A percentile compares a stretch with the other conserved stretches of the same genome.
Evolutionary conservation across 2,888 invertebrate genomes (phyloP).

Genomic region (Drosophila limbata): DNA sequence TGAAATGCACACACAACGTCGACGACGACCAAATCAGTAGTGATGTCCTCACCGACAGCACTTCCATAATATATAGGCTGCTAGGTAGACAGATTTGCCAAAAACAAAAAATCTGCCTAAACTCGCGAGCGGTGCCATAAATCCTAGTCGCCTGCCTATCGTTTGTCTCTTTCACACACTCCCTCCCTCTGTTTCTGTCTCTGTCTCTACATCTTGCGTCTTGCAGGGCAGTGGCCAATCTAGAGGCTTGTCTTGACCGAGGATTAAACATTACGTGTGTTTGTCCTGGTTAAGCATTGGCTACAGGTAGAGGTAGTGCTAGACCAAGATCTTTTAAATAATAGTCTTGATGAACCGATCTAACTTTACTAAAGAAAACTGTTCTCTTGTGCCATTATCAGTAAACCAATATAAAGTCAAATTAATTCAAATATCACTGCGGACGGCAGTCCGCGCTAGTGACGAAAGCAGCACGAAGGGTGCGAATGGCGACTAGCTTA

Average conservation of each 20-base stretch:
- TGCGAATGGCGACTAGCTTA: too few relatives aligned
- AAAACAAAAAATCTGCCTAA: constrained; percentile 72
- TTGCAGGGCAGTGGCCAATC: constrained; percentile 61
- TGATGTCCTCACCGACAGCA: constrained; percentile 49
- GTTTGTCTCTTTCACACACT: constrained; percentile 19
- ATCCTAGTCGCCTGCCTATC: constrained; percentile 46
- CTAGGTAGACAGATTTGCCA: constrained; percentile 64
- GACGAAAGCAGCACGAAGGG: too few relatives aligned
- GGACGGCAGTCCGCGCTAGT: too few relatives aligned
- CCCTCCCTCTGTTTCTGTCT: constrained; percentile 24
- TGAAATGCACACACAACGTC: too few relatives aligned
- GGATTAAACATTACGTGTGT: constrained; percentile 67
- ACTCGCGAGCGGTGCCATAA: constrained; percentile 66
- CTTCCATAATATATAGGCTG: constrained; percentile 50
- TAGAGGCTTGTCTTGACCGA: constrained; percentile 73
- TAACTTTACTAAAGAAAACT: too few relatives aligned
- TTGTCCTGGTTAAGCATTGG: constrained; percentile 11
- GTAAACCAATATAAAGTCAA: too few relatives aligned
- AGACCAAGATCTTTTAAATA: constrained; percentile 31
- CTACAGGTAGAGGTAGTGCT: neutral
- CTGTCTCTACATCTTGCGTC: constrained; percentile 27
- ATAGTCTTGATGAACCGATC: too few relatives aligned
- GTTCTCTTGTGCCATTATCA: too few relatives aligned
- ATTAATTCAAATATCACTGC: too few relatives aligned
- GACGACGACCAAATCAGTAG: constrained; percentile 59